These are phyloP conservation scores for Pollimyrus isidori DNA, from an alignment of 2,113 vertebrate genomes.

Conservation along the genomic window DNA sequence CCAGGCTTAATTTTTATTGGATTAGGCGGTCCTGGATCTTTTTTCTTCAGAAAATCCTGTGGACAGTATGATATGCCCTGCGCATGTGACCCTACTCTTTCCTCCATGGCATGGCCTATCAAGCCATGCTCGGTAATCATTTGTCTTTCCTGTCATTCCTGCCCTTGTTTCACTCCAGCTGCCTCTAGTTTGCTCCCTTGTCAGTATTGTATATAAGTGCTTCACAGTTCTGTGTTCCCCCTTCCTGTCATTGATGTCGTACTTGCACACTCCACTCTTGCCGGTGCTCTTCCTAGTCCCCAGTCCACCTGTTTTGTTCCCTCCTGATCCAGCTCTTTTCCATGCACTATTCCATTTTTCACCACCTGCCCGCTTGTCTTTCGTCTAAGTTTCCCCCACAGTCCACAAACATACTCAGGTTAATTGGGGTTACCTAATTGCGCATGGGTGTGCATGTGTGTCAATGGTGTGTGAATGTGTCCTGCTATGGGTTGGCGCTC, in stretches of 20 bases:
- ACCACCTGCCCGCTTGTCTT: background rate
- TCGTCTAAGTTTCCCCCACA: background rate
- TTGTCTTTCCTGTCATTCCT: background rate
- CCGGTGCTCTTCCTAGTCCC: background rate
- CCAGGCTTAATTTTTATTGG: background rate
- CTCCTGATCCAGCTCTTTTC: background rate
- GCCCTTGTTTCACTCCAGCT: background rate
- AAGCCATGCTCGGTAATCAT: background rate
- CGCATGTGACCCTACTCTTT: background rate
- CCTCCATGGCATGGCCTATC: background rate
- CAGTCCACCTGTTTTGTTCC: background rate
- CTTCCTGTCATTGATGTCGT: background rate
- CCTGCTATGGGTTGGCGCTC: too few relatives aligned
- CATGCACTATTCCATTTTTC: background rate
- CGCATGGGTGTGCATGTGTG: background rate
- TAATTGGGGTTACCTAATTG: background rate
- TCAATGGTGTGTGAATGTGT: background rate
- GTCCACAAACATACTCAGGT: background rate
- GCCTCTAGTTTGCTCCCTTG: background rate
- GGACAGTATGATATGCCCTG: background rate
- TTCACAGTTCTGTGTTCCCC: background rate
- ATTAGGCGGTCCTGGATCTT: background rate
- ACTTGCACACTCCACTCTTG: background rate
- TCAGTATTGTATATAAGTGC: background rate
- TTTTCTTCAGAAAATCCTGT: background rate